A percentile compares a stretch with the other conserved stretches of the same genome.
phyloP scores from a whole-genome alignment of 2,888 invertebrate species.

The Petrolisthes cinctipes region DNA sequence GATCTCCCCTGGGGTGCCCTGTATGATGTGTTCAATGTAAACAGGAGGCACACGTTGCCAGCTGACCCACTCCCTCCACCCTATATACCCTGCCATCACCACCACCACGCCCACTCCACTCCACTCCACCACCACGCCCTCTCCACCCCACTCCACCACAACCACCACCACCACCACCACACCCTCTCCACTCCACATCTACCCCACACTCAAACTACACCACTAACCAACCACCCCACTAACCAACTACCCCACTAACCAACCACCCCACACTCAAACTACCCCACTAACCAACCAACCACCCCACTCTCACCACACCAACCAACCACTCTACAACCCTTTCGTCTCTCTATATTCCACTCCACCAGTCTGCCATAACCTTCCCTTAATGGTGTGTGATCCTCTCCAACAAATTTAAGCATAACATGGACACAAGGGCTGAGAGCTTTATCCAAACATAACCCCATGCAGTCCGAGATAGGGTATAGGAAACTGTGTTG shows the following conservation, averaged over 20 bases:
- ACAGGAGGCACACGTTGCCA: conserved; percentile 37
- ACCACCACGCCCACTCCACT: not conserved
- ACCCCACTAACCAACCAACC: not conserved
- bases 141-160: not conserved
- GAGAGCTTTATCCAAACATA: too few species aligned
- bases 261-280: not conserved
- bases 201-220: not conserved
- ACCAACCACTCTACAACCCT: not conserved
- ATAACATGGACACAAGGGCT: too few species aligned
- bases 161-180: not conserved
- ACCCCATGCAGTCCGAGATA: too few species aligned
- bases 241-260: not conserved
- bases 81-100: not conserved
- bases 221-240: not conserved
- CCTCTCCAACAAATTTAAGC: too few species aligned
- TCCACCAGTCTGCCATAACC: not conserved
- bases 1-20: not conserved
- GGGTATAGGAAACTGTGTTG: too few species aligned
- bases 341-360: not conserved
- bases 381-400: too few species aligned
- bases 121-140: not conserved
- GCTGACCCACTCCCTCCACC: conserved; percentile 21
- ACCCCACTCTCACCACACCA: not conserved
- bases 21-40: conserved; percentile 34
- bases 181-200: too few species aligned